phyloP scores from a whole-genome alignment of 1,140 invertebrate species.

The Dryas iulia region DNA sequence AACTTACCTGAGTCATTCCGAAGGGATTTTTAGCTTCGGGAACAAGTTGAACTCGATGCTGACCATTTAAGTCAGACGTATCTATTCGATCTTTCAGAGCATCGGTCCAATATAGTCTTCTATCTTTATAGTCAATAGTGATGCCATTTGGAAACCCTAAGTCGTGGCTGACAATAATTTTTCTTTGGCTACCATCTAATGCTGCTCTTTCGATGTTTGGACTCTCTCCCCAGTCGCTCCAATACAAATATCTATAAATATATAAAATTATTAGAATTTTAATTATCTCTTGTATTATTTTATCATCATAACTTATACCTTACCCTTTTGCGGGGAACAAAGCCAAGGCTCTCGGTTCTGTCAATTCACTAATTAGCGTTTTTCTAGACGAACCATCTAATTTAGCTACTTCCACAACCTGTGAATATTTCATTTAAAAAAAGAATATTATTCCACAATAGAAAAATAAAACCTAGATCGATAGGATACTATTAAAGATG shows the following conservation, averaged over 20 bases:
- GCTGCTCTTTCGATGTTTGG: constrained; percentile 92
- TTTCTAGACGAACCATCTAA: constrained; percentile 91
- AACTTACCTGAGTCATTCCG: constrained; percentile 85
- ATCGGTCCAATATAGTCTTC: constrained; percentile 94
- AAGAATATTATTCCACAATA: neutral
- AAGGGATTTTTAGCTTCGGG: constrained; percentile 88
- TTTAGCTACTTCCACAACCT: constrained; percentile 89
- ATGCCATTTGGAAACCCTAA: constrained; percentile 95
- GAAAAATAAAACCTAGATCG: neutral
- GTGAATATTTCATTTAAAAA: neutral
- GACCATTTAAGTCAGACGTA: constrained; percentile 91
- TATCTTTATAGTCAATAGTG: constrained; percentile 90
- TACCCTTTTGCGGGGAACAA: constrained; percentile 89
- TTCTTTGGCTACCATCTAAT: constrained; percentile 90
- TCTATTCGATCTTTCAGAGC: constrained; percentile 94
- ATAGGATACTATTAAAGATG: neutral
- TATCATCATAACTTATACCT: constrained; percentile 31
- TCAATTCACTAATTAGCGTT: constrained; percentile 83
- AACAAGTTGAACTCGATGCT: constrained; percentile 86
- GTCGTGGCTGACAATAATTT: constrained; percentile 87
- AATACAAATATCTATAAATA: constrained; percentile 87
- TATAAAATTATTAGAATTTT: neutral
- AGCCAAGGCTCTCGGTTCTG: constrained; percentile 89
- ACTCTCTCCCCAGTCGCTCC: constrained; percentile 93
- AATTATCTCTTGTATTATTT: neutral